phyloP scores from a whole-genome alignment of 2,113 vertebrate species.

The Cebidichthys violaceus region DNA sequence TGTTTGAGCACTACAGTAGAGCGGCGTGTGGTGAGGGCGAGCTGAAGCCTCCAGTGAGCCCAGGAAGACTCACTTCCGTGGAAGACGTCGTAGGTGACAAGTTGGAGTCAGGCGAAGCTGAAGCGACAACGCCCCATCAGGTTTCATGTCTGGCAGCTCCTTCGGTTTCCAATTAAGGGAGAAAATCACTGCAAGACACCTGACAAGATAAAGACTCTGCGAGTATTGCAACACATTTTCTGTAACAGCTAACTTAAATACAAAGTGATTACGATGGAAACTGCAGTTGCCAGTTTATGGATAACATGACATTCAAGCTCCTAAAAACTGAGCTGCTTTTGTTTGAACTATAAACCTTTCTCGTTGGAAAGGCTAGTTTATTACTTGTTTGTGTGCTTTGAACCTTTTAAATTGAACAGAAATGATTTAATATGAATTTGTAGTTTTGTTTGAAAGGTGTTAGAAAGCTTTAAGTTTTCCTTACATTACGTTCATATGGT shows the following conservation, averaged over 20 bases:
- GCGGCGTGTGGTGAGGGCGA: not conserved
- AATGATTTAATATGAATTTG: constrained; percentile 15
- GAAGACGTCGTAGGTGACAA: constrained; percentile 30
- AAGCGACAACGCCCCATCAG: constrained; percentile 23
- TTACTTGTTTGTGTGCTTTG: constrained; percentile 28
- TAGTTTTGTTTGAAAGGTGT: not conserved
- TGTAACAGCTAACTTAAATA: constrained; percentile 12
- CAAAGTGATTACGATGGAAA: constrained; percentile 8
- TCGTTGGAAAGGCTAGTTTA: not conserved
- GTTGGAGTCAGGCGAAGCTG: constrained; percentile 10
- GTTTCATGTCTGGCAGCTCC: constrained; percentile 30
- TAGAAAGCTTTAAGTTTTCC: not conserved
- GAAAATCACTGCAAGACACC: constrained; percentile 37
- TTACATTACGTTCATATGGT: not conserved
- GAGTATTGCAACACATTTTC: not conserved
- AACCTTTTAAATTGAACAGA: not conserved
- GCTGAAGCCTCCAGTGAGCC: not conserved
- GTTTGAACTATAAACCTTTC: constrained; percentile 19
- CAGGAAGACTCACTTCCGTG: constrained; percentile 7
- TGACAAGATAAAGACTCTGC: constrained; percentile 39
- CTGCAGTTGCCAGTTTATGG: not conserved
- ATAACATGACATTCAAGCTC: constrained; percentile 35
- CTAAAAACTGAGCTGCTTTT: not conserved
- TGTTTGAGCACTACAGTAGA: constrained; percentile 13
- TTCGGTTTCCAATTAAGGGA: constrained; percentile 52